Conservation (phyloP, 2,113 vertebrate species). For the Datnioides undecimradiatus region DNA sequence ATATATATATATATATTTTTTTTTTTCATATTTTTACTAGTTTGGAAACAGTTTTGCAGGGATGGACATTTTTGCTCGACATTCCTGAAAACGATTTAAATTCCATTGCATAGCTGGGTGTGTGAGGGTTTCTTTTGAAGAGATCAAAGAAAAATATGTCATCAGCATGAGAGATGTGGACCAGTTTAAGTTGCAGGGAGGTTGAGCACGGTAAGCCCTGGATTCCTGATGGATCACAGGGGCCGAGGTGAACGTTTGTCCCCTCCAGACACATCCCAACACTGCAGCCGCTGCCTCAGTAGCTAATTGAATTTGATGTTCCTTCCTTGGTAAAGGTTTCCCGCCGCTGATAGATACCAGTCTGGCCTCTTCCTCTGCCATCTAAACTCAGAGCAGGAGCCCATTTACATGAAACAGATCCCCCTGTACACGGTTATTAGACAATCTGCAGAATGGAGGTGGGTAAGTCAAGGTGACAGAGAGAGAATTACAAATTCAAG, state of each 20-base stretch:
- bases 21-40: not conserved
- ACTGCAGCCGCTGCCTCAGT: slow-evolving; percentile 9
- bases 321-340: slow-evolving; percentile 26
- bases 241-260: slow-evolving; percentile 12
- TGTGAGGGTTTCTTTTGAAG: slow-evolving; percentile 48
- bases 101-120: not conserved
- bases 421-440: slow-evolving; percentile 28
- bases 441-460: slow-evolving; percentile 12
- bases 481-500: slow-evolving; percentile 45
- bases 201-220: slow-evolving; percentile 3
- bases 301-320: slow-evolving; percentile 55
- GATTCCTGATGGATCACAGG: slow-evolving; percentile 44
- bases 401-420: slow-evolving; percentile 56
- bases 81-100: slow-evolving; percentile 13
- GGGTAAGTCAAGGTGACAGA: slow-evolving; percentile 55
- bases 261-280: slow-evolving; percentile 46
- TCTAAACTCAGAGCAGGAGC: slow-evolving; percentile 32
- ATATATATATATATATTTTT: too few relatives aligned
- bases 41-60: not conserved
- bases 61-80: not conserved
- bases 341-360: slow-evolving; percentile 41
- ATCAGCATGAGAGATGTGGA: slow-evolving; percentile 48
- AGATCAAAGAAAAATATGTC: slow-evolving; percentile 67
- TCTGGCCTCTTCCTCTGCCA: slow-evolving; percentile 19
- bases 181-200: slow-evolving; percentile 1